Base-by-base conservation (phyloP, 2,113 vertebrate genomes). In the Tenebrosternarchus preto region DNA sequence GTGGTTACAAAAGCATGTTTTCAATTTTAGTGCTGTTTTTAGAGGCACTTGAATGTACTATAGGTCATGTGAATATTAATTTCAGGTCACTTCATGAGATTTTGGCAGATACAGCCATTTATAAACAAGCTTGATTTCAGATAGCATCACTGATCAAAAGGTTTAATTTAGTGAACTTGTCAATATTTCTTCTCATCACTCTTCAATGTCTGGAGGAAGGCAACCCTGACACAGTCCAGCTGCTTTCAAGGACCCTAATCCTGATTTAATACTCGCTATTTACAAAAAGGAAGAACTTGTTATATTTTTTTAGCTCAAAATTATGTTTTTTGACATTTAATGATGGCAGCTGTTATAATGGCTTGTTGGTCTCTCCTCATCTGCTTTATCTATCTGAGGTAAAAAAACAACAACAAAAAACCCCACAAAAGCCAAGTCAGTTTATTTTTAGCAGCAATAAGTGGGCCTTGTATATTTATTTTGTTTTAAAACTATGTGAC, bases 221-320 rank as follows among this genome's bases (percentile, higher is more conserved):
- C 61, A n/a, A 59, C 22, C 75, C n/a, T 46, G 80, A 68, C 53
- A 77, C 68, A 67, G 74, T 61, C 77, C 39, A 33, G 59, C 72
- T 76, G 57, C 73, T 76, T 71, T 56, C 29, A 74, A n/a, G 29
- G 3, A 31, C 43, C 16, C 17, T 63, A 64, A 80, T 73, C 78
- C 69, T 60, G 22, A 80, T 68, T 77, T 73, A 73, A 60, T 73
- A 39, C 78, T 61, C 19, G 75, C 15, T 83, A 55, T 70, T 63
- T 64, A 46, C 50, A 80, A 78, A 80, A 55, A 43, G 31, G 68
- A 55, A 68, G 63, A 72, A 53, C 69, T 64, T 39, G 72, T 25
- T 29, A 53, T 72, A 25, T 53, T 79, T 36, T 55, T 56, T 77
- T 57, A 43, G 55, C 31, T 57, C 50, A 79, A 70, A 53, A 61